phyloP scores from a whole-genome alignment of 2,113 vertebrate species.

The Chlorodrepanis virens region DNA sequence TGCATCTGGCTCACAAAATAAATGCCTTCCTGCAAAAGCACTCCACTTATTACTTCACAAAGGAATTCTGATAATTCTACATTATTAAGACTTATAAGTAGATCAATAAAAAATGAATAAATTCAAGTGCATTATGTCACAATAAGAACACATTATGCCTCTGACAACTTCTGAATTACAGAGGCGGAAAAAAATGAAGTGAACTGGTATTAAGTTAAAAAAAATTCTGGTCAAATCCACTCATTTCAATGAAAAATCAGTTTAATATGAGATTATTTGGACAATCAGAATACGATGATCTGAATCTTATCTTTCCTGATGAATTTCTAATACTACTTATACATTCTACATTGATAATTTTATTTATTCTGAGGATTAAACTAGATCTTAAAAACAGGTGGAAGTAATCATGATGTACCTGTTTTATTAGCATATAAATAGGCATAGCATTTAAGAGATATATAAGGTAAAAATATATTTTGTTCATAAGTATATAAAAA shows the following conservation, averaged over 20 bases:
- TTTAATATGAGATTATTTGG: neutral
- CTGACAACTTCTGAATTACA: neutral
- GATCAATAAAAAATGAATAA: neutral
- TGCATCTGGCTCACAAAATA: conserved; percentile 17
- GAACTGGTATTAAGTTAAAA: neutral
- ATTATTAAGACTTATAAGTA: neutral
- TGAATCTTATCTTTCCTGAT: neutral
- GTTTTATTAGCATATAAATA: neutral
- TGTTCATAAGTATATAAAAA: neutral
- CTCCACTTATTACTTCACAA: neutral
- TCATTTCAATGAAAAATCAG: neutral
- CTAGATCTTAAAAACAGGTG: neutral
- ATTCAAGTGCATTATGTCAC: neutral
- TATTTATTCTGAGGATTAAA: neutral
- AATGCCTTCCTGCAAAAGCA: neutral
- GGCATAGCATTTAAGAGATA: neutral
- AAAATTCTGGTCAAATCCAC: neutral
- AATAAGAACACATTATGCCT: neutral
- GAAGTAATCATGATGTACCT: neutral
- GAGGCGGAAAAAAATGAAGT: neutral
- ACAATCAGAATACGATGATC: neutral
- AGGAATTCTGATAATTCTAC: conserved; percentile 16
- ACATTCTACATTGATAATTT: neutral
- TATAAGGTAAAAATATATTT: neutral
- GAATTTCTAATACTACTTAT: neutral